phyloP scores from a whole-genome alignment of 92 coral and sea anemone species.

The Epizoanthus ramosus region DNA sequence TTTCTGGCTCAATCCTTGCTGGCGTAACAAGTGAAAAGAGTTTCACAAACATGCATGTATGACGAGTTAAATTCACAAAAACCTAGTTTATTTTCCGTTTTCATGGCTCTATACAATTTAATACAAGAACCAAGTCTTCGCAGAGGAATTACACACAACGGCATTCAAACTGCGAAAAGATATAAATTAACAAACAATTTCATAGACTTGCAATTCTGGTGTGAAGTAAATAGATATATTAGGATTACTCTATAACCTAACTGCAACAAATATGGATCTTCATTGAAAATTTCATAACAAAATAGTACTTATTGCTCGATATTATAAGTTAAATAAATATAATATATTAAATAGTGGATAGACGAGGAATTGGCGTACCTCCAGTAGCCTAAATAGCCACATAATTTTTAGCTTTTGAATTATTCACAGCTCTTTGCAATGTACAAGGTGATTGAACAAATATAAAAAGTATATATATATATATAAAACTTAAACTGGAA shows the following conservation, averaged over 20 bases:
- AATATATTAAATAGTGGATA: slow-evolving; percentile 88
- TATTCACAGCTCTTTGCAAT: slow-evolving; percentile 88
- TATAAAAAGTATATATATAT: slow-evolving; percentile 84
- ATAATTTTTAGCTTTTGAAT: slow-evolving; percentile 65
- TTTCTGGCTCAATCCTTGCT: background rate
- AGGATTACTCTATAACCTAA: slow-evolving; percentile 61
- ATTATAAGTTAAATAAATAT: slow-evolving; percentile 95
- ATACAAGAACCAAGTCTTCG: slow-evolving; percentile 33
- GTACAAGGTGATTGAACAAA: slow-evolving; percentile 87
- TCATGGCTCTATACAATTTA: slow-evolving; percentile 39
- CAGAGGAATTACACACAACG: slow-evolving; percentile 26
- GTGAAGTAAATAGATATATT: slow-evolving; percentile 44
- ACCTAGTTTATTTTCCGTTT: slow-evolving; percentile 36
- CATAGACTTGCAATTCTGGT: slow-evolving; percentile 31
- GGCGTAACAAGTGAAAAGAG: too few species aligned
- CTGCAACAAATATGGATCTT: slow-evolving; percentile 87
- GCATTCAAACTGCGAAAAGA: slow-evolving; percentile 32
- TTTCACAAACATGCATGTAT: background rate
- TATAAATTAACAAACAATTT: slow-evolving; percentile 43
- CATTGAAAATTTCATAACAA: slow-evolving; percentile 82
- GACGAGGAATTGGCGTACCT: slow-evolving; percentile 58
- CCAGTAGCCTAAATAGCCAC: slow-evolving; percentile 54
- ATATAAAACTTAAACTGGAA: slow-evolving; percentile 69
- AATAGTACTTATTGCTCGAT: slow-evolving; percentile 88
- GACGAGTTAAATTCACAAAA: slow-evolving; percentile 21